Evolutionary conservation across 1,140 invertebrate species (phyloP).

Genomic region (Drosophila micromelanica): DNA sequence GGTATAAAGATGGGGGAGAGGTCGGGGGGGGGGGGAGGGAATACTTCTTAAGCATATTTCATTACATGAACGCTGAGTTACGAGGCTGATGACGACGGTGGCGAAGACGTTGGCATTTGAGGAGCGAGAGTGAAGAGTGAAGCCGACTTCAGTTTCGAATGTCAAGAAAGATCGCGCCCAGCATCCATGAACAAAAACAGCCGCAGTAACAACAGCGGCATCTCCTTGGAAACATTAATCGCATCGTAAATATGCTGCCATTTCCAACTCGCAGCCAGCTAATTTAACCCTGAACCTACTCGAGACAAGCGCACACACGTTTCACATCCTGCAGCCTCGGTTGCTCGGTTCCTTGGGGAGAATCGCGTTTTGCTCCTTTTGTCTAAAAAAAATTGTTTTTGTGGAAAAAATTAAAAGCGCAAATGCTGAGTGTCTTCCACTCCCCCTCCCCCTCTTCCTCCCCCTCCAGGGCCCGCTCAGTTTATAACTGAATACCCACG

Average conservation of each 20-base stretch:
- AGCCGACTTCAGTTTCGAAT: conserved; percentile 63
- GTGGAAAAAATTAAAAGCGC: conserved; percentile 46
- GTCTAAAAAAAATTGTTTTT: conserved; percentile 31
- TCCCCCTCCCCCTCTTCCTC: too few species aligned
- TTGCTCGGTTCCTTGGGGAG: conserved; percentile 18
- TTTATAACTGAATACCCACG: conserved; percentile 1
- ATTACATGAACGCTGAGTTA: conserved; percentile 55
- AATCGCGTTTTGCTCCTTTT: conserved; percentile 34
- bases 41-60: conserved; percentile 77
- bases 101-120: conserved; percentile 16
- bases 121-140: conserved; percentile 12
- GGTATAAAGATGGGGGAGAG: not conserved
- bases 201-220: conserved; percentile 8
- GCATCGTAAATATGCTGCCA: conserved; percentile 55
- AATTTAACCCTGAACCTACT: conserved; percentile 75
- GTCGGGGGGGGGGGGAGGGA: not conserved
- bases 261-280: conserved; percentile 57
- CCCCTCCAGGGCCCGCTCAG: not conserved
- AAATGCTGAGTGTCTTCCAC: conserved; percentile 17
- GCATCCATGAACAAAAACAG: conserved; percentile 39
- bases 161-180: conserved; percentile 67
- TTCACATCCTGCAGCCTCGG: not conserved
- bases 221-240: conserved; percentile 68
- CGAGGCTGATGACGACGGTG: conserved; percentile 10
- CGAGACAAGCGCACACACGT: conserved; percentile 13